A percentile compares a stretch with the other conserved stretches of the same genome.
Evolutionary conservation across 2,888 invertebrate genomes (phyloP).

Genomic region (Pollenia griseotomentosa): DNA sequence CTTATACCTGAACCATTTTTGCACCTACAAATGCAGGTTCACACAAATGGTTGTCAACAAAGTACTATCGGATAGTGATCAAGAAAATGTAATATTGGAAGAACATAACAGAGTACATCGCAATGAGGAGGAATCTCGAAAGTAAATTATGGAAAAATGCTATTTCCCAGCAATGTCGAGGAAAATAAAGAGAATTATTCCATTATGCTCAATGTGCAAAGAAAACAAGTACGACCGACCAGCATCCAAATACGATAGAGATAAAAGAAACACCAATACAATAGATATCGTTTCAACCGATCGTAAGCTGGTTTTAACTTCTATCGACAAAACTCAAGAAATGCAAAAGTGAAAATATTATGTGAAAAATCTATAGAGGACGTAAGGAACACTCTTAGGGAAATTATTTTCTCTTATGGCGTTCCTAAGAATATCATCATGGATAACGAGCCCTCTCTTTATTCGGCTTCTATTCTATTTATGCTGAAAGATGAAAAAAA

Average conservation of each 20-base stretch:
- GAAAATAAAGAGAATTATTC: slow-evolving; percentile 14
- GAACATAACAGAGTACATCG: too few relatives aligned
- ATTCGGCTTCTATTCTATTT: slow-evolving; percentile 64
- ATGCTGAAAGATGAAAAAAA: slow-evolving; percentile 70
- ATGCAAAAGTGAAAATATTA: slow-evolving; percentile 3
- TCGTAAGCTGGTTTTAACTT: slow-evolving; percentile 54
- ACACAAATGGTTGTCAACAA: slow-evolving; percentile 33
- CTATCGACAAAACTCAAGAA: slow-evolving; percentile 70
- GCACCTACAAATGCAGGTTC: too few relatives aligned
- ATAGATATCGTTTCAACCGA: slow-evolving; percentile 66
- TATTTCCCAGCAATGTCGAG: slow-evolving; percentile 8
- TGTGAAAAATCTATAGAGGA: slow-evolving; percentile 63
- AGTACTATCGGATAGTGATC: neutral
- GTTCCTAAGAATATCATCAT: slow-evolving; percentile 69
- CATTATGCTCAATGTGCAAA: slow-evolving; percentile 20
- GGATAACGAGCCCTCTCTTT: slow-evolving; percentile 74
- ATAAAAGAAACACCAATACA: slow-evolving; percentile 68
- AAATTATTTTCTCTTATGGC: too few relatives aligned
- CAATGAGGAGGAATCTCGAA: slow-evolving; percentile 55
- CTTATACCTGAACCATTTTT: slow-evolving; percentile 46
- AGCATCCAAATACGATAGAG: slow-evolving; percentile 62
- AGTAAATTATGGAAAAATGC: slow-evolving; percentile 50
- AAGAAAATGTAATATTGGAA: slow-evolving; percentile 18
- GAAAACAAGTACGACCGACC: slow-evolving; percentile 62
- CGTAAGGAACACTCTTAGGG: slow-evolving; percentile 62